Evolutionary conservation across 53 echinoderm and acorn worm species (phyloP).

Genomic region (Zoroaster sp.): DNA sequence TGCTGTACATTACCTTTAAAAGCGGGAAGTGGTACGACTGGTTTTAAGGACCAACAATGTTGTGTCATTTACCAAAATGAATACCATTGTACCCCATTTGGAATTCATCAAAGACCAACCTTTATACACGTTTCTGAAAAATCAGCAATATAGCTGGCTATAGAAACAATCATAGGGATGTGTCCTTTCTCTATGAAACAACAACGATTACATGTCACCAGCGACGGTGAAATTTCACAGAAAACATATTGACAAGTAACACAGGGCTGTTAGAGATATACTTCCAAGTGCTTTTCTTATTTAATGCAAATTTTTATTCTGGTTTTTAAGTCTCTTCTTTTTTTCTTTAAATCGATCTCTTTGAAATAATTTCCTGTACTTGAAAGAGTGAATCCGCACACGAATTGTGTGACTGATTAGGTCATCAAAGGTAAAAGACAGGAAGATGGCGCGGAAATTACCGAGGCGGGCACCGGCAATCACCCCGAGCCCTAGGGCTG

Average conservation of each 20-base stretch:
- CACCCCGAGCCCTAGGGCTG: background rate
- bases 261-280: background rate
- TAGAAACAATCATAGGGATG: too few relatives aligned
- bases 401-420: slow-evolving; percentile 54
- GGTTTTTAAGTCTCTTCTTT: background rate
- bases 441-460: slow-evolving; percentile 51
- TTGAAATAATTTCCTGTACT: slow-evolving; percentile 13
- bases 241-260: background rate
- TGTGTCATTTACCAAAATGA: too few relatives aligned
- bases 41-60: too few relatives aligned
- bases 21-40: too few relatives aligned
- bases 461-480: slow-evolving; percentile 47
- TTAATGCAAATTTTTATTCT: background rate
- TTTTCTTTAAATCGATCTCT: background rate
- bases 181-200: too few relatives aligned
- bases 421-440: slow-evolving; percentile 54
- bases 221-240: too few relatives aligned
- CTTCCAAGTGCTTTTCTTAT: background rate
- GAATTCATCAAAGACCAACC: too few relatives aligned
- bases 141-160: too few relatives aligned
- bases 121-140: too few relatives aligned
- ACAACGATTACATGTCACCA: too few relatives aligned
- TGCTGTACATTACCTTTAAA: too few relatives aligned
- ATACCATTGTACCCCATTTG: too few relatives aligned
- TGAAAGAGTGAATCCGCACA: slow-evolving; percentile 35